These are phyloP conservation scores for Glomeris maerens DNA, from an alignment of 1,140 invertebrate genomes.

Conservation along the genomic window DNA sequence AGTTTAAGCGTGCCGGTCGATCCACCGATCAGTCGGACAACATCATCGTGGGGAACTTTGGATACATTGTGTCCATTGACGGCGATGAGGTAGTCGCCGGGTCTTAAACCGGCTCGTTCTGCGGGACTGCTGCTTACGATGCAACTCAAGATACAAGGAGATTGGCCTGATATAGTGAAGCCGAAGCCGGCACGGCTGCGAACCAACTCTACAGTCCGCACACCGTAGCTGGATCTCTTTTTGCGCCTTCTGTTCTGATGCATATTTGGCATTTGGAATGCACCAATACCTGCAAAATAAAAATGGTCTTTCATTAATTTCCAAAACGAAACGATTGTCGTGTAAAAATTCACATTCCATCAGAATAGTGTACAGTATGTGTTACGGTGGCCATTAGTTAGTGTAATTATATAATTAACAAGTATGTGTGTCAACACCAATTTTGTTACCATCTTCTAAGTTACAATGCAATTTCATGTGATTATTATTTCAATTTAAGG, in stretches of 20 bases:
- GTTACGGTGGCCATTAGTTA: no score
- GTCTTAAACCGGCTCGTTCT: slow-evolving; percentile 64
- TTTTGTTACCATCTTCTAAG: no score
- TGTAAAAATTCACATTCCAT: no score
- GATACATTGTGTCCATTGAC: slow-evolving; percentile 81
- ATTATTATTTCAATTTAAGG: no score
- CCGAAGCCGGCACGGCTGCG: slow-evolving; percentile 74
- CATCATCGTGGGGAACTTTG: slow-evolving; percentile 77
- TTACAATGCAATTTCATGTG: no score
- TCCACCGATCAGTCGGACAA: slow-evolving; percentile 73
- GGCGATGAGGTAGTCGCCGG: slow-evolving; percentile 79
- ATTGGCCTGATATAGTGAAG: slow-evolving; percentile 85
- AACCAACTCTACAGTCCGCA: slow-evolving; percentile 68
- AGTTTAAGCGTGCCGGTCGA: slow-evolving; percentile 61
- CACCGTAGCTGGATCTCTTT: slow-evolving; percentile 60
- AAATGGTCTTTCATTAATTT: no score
- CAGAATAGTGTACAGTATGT: no score
- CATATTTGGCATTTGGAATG: no score
- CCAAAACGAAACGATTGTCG: no score
- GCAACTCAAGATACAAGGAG: slow-evolving; percentile 75
- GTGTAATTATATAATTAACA: no score
- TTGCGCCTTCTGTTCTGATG: slow-evolving; percentile 45
- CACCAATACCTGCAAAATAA: no score
- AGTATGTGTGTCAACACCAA: no score
- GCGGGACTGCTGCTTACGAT: slow-evolving; percentile 72